A percentile compares a stretch with the other conserved stretches of the same genome.
Conservation (phyloP, 2,113 vertebrate species). For the Chinchilla lanigera region DNA sequence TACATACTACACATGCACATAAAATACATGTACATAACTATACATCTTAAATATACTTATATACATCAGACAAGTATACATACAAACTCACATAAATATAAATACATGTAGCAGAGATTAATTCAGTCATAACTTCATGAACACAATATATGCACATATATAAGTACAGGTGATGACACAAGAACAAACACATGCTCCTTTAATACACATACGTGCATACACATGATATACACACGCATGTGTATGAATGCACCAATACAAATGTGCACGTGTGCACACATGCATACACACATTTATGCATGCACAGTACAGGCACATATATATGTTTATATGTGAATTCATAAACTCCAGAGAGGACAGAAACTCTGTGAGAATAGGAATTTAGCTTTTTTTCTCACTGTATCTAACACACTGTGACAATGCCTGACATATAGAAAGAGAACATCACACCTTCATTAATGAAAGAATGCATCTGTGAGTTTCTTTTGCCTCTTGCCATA, state of each 20-base stretch:
- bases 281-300: background rate
- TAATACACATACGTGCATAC: background rate
- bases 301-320: background rate
- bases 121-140: background rate
- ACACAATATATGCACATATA: background rate
- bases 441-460: background rate
- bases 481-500: background rate
- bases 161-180: background rate
- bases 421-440: background rate
- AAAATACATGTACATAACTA: background rate
- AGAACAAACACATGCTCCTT: background rate
- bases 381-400: background rate
- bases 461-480: background rate
- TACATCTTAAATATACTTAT: background rate
- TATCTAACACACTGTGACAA: background rate
- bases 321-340: background rate
- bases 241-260: background rate
- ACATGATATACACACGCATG: background rate
- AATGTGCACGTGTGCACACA: rapidly evolving
- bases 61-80: background rate
- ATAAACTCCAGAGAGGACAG: background rate
- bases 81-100: background rate
- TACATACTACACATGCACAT: background rate
- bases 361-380: background rate
- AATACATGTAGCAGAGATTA: background rate